Evolutionary conservation across 2,113 vertebrate genomes (phyloP), one percentile per base, ranked within the genome.

Genomic region (Chaenocephalus aceratus): DNA sequence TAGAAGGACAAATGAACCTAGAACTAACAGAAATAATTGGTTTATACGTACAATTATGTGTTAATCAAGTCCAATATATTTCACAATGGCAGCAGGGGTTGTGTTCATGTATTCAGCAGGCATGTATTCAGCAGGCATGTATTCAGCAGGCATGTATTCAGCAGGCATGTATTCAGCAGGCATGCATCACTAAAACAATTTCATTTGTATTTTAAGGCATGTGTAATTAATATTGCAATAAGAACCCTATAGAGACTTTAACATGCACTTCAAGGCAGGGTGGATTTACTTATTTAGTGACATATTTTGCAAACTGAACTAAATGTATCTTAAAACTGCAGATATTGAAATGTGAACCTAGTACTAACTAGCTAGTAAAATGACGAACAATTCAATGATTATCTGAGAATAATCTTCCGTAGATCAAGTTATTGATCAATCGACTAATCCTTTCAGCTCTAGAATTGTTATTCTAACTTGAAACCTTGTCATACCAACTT

Each of bases 21-120:
- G 1, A 57, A 70, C 26, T 41, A 16, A 36, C 63, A 5, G 6
- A 45, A 56, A 70, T 12, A 26, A 41, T 11, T 21, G 1, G 16
- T 10, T 6, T n/a, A n/a, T n/a, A n/a, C n/a, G n/a, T 23, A 4
- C 51, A 16, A 52, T 51, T 12, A 15, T 1, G n/a, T 26, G 12
- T 14, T 46, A 11, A n/a, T 64, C 26, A 26, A 53, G 49, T 10
- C 3, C 12, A 26, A 63, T 34, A 30, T 64, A n/a, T 10, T 64
- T 34, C 52, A 64, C 13, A 0, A 62, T 15, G 18, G 18, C 48
- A 56, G 12, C 58, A 23, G 59, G n/a, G 26, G 45, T 23, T 23
- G n/a, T 49, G 64, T 51, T 53, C n/a, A n/a, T 9, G 48, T 46
- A 46, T 71, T 58, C 53, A 58, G n/a, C n/a, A n/a, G n/a, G n/a